A percentile compares a stretch with the other conserved stretches of the same genome.
These are phyloP conservation scores for Oxytorus armatus DNA, from an alignment of 2,888 invertebrate genomes.

Conservation along the genomic window DNA sequence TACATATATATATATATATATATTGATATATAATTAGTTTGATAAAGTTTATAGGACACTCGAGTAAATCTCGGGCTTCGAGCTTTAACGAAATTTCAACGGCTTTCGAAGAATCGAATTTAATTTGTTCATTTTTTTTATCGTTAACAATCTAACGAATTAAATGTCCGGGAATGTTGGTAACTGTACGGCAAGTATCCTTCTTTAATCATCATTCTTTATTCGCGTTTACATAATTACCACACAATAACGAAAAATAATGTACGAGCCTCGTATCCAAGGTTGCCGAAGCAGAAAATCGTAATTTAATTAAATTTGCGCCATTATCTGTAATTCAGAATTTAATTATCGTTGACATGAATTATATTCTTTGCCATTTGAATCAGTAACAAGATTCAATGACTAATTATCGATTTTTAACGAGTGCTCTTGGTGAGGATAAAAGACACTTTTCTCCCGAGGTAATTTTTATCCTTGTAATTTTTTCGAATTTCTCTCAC, in stretches of 20 bases:
- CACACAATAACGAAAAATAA: too few species aligned
- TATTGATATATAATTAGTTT: neutral
- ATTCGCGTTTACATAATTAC: too few species aligned
- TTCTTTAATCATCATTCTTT: too few species aligned
- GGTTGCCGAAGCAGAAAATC: too few species aligned
- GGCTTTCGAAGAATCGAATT: conserved; percentile 32
- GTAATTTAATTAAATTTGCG: conserved; percentile 45
- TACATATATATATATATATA: neutral
- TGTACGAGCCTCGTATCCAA: too few species aligned
- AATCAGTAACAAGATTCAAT: too few species aligned
- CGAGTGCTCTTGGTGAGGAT: neutral
- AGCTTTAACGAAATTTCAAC: conserved; percentile 27
- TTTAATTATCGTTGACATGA: conserved; percentile 39
- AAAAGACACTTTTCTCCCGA: neutral
- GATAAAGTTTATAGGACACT: conserved; percentile 43
- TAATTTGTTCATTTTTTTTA: too few species aligned
- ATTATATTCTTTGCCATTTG: too few species aligned
- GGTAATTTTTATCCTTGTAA: neutral
- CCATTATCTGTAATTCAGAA: neutral
- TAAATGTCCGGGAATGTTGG: too few species aligned
- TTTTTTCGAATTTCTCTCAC: conserved; percentile 16
- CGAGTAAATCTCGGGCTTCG: conserved; percentile 3
- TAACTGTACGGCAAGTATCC: too few species aligned
- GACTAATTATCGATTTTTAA: too few species aligned
- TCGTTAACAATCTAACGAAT: too few species aligned